Percentiles rank a stretch among this genome's conserved stretches.
Evolutionary conservation across 37 sponge, comb jelly and placozoan species (phyloP).

Genomic region (Aphrocallistes beatrix): DNA sequence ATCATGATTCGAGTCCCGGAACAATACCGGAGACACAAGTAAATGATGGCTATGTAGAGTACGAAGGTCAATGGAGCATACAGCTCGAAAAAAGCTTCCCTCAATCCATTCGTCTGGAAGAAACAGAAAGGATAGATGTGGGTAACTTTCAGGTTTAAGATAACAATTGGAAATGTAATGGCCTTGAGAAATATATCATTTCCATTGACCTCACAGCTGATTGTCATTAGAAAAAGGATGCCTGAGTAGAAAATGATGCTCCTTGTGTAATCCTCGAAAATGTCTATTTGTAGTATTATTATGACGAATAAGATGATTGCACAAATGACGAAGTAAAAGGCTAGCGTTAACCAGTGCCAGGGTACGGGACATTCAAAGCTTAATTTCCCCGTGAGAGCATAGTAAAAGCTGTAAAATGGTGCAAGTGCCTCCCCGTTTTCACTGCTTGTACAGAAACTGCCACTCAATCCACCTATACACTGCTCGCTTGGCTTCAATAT

Average conservation of each 20-base stretch:
- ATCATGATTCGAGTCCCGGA: background rate
- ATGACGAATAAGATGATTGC: background rate
- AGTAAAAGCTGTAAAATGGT: background rate
- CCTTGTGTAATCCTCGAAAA: constrained; percentile 7
- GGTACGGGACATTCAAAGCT: background rate
- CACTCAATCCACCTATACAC: background rate
- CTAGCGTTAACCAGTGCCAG: background rate
- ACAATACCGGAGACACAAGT: background rate
- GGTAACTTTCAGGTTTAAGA: background rate
- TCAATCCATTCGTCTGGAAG: background rate
- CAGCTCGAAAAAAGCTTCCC: background rate
- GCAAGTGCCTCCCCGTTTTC: background rate
- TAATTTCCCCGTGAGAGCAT: background rate
- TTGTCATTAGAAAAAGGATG: background rate
- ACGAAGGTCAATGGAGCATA: background rate
- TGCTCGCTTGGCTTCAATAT: background rate
- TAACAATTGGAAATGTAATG: background rate
- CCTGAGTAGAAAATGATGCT: background rate
- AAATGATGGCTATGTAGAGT: background rate
- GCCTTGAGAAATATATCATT: background rate
- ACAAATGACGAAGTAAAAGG: background rate
- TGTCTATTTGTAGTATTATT: background rate
- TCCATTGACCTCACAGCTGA: background rate
- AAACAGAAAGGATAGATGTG: background rate
- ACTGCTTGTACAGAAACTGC: background rate